Conservation (phyloP, 1,140 invertebrate genomes). For the Drosophila orena region DNA sequence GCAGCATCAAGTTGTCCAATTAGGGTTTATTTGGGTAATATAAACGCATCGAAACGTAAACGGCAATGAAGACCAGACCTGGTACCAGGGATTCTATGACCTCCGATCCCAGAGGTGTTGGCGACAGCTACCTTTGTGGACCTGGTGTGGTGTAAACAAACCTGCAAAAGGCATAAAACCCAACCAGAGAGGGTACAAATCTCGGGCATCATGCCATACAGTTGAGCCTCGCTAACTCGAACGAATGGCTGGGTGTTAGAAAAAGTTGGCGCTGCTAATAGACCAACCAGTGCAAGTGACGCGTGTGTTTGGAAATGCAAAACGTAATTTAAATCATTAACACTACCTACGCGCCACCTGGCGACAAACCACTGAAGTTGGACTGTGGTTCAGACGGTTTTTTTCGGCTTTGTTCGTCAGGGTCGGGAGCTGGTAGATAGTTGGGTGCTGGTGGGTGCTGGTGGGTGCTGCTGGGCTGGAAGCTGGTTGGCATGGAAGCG, state of each 20-base stretch:
- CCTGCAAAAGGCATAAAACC: conserved; percentile 4
- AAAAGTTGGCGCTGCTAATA: too few relatives aligned
- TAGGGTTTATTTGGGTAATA: conserved; percentile 4
- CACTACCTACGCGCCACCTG: too few relatives aligned
- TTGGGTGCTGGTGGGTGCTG: too few relatives aligned
- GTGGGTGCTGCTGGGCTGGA: too few relatives aligned
- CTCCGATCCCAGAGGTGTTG: not conserved
- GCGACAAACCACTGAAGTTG: not conserved
- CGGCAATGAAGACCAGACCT: not conserved
- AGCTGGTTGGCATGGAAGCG: not conserved
- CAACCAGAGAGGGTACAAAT: not conserved
- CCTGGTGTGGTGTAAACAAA: not conserved
- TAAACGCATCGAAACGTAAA: not conserved
- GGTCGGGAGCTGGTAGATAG: too few relatives aligned
- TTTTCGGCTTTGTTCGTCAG: conserved; percentile 4
- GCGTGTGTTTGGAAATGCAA: too few relatives aligned
- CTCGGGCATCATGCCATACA: not conserved
- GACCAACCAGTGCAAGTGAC: too few relatives aligned
- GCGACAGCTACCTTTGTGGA: not conserved
- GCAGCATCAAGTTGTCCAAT: not conserved
- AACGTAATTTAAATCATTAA: too few relatives aligned
- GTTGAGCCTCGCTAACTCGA: not conserved
- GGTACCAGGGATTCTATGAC: too few relatives aligned
- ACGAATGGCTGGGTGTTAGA: not conserved
- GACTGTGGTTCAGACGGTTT: not conserved